A percentile compares a stretch with the other conserved stretches of the same genome.
Evolutionary conservation across 2,888 invertebrate species (phyloP).

Genomic region (Pecten maximus): DNA sequence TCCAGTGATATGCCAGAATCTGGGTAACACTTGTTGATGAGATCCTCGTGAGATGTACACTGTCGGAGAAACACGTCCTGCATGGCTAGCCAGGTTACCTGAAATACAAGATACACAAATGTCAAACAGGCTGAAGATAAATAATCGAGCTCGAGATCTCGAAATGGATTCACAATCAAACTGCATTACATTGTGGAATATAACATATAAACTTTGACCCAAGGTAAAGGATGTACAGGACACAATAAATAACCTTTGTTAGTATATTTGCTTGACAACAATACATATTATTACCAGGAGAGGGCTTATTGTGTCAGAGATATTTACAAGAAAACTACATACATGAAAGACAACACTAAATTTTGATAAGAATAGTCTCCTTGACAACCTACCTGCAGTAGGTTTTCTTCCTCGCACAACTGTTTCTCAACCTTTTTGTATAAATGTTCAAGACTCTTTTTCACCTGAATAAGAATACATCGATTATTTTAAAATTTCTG

Average conservation of each 20-base stretch:
- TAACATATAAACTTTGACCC: too few species aligned
- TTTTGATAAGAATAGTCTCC: not conserved
- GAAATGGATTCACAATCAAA: too few species aligned
- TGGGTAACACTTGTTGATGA: slow-evolving; percentile 97
- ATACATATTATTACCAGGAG: too few species aligned
- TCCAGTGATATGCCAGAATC: slow-evolving; percentile 96
- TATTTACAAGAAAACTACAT: too few species aligned
- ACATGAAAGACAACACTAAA: not conserved
- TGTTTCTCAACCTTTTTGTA: slow-evolving; percentile 99
- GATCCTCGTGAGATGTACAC: slow-evolving; percentile 94
- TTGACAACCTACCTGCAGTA: slow-evolving; percentile 87
- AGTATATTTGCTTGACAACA: too few species aligned
- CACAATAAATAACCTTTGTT: too few species aligned
- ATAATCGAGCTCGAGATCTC: not conserved
- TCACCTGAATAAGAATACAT: slow-evolving; percentile 85
- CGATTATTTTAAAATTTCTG: too few species aligned
- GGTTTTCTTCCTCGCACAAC: slow-evolving; percentile 91
- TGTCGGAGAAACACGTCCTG: slow-evolving; percentile 99
- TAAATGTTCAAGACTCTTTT: slow-evolving; percentile 94
- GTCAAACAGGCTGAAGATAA: not conserved
- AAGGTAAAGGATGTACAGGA: too few species aligned
- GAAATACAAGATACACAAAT: slow-evolving; percentile 70
- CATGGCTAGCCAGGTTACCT: slow-evolving; percentile 99
- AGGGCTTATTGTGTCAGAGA: too few species aligned
- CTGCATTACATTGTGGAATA: too few species aligned